These are phyloP conservation scores for Cepaea nemoralis DNA, from an alignment of 1,140 invertebrate species.

Conservation along the genomic window DNA sequence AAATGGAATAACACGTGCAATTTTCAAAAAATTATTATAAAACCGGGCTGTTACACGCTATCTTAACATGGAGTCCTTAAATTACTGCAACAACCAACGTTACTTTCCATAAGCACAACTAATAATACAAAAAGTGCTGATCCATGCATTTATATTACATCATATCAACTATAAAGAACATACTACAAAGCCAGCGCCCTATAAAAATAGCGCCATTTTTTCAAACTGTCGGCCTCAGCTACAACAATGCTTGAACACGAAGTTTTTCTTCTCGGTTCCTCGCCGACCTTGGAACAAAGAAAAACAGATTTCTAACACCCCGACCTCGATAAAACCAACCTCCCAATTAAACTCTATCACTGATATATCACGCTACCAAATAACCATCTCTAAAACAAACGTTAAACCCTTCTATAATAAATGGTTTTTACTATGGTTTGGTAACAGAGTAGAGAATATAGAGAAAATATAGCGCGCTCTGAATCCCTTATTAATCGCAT, in stretches of 20 bases:
- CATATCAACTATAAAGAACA: too few relatives aligned
- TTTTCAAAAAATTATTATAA: too few relatives aligned
- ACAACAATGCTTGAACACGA: background rate
- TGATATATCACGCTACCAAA: background rate
- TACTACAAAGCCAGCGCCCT: too few relatives aligned
- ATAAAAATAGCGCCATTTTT: conserved; percentile 29
- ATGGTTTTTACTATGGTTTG: conserved; percentile 15
- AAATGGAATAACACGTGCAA: too few relatives aligned
- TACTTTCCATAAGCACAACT: too few relatives aligned
- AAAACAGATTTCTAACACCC: conserved; percentile 20
- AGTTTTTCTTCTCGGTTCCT: background rate
- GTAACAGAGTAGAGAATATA: conserved; percentile 15
- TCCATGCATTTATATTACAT: too few relatives aligned
- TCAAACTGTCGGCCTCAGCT: conserved; percentile 10
- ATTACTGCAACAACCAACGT: too few relatives aligned
- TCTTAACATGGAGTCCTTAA: too few relatives aligned
- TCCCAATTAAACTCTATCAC: background rate
- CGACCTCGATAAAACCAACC: background rate
- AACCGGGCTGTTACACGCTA: too few relatives aligned
- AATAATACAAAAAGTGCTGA: too few relatives aligned
- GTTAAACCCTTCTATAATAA: background rate
- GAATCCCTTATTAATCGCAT: conserved; percentile 28
- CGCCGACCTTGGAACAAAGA: conserved; percentile 38
- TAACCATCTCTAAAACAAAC: conserved; percentile 6
- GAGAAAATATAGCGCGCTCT: conserved; percentile 26